Evolutionary conservation across 2,113 vertebrate species (phyloP).

Genomic region (Epinephelus moara): DNA sequence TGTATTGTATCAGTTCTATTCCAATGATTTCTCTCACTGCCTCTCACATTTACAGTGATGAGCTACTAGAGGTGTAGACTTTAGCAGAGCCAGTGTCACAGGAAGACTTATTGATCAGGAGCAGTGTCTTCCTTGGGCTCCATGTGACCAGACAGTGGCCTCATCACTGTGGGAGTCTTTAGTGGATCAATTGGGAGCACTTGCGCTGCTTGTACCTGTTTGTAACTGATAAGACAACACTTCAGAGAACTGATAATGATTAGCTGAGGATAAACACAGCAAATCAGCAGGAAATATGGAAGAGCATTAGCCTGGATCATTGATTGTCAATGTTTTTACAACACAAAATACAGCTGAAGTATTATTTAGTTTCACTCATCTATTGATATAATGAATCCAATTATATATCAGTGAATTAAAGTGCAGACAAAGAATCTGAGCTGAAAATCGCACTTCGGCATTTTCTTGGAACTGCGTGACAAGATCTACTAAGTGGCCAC

Average conservation of each 20-base stretch:
- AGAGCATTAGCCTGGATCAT: constrained; percentile 1
- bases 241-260: constrained; percentile 77
- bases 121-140: constrained; percentile 70
- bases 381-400: constrained; percentile 2
- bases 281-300: constrained; percentile 43
- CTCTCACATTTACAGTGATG: constrained; percentile 41
- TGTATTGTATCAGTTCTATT: constrained; percentile 52
- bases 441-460: neutral
- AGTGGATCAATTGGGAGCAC: constrained; percentile 80
- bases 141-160: constrained; percentile 74
- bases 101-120: constrained; percentile 80
- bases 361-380: neutral
- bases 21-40: constrained; percentile 58
- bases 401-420: neutral
- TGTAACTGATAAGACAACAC: constrained; percentile 81
- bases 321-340: constrained; percentile 19
- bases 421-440: neutral
- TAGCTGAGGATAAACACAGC: constrained; percentile 70
- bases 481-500: constrained; percentile 52
- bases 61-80: constrained; percentile 54
- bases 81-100: constrained; percentile 71
- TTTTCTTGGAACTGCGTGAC: constrained; percentile 46
- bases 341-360: constrained; percentile 3
- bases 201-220: constrained; percentile 80
- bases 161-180: constrained; percentile 72